Evolutionary conservation across 2,113 vertebrate genomes (phyloP).

Genomic region (Ammodytes marinus): DNA sequence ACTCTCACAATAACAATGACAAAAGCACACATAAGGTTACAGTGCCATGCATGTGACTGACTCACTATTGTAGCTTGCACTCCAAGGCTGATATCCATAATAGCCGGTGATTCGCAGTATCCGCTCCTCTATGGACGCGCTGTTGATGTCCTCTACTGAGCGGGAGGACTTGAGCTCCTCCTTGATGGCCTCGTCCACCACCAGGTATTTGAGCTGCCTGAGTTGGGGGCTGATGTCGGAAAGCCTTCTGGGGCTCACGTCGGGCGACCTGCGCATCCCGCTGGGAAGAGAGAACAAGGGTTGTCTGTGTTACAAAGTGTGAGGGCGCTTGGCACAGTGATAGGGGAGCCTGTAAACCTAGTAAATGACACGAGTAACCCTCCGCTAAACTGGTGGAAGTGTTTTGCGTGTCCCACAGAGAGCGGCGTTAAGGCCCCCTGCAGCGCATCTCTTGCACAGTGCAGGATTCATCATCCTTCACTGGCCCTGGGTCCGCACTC

Average conservation of each 20-base stretch:
- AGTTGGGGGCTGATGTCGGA: conserved; percentile 98
- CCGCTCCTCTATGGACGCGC: conserved; percentile 93
- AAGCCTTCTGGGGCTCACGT: conserved; percentile 95
- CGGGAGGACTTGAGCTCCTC: conserved; percentile 96
- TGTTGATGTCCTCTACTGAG: conserved; percentile 94
- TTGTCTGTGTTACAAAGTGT: conserved; percentile 35
- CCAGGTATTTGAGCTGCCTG: conserved; percentile 95
- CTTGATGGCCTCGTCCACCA: conserved; percentile 95
- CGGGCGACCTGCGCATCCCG: conserved; percentile 93
- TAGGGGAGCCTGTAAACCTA: conserved; percentile 5
- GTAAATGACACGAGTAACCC: conserved; percentile 11
- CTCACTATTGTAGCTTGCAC: conserved; percentile 92
- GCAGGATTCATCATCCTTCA: conserved; percentile 77
- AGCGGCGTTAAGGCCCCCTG: conserved; percentile 34
- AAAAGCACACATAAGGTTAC: neutral
- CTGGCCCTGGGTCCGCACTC: conserved; percentile 65
- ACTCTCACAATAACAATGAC: neutral
- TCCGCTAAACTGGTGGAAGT: conserved; percentile 19
- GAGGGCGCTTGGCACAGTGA: neutral
- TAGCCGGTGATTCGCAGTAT: conserved; percentile 94
- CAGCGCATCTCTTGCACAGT: conserved; percentile 55
- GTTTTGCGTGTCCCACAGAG: conserved; percentile 38
- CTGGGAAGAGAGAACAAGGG: conserved; percentile 79
- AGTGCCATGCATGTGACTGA: conserved; percentile 21
- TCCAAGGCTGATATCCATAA: conserved; percentile 97